Evolutionary conservation across 2,113 vertebrate species (phyloP), one percentile per base, ranked within the genome.

Genomic region (Gymnarchus niloticus): DNA sequence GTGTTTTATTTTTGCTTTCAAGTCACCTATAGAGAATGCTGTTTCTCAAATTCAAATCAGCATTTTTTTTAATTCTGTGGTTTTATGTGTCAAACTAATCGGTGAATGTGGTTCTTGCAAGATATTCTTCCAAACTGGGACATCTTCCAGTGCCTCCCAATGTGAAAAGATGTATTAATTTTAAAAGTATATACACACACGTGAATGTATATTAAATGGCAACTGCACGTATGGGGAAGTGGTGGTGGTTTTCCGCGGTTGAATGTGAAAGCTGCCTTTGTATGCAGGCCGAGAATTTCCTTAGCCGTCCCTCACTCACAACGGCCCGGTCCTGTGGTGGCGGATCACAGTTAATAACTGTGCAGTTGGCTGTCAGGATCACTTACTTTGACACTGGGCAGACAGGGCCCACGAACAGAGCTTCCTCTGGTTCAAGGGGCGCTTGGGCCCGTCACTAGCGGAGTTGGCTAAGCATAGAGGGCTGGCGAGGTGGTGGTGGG

Each of bases 271-370:
- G 94, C 93, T 1, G 91, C 86, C 94, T 94, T 95, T 95, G 94
- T 95, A 88, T 89, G 91, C 41, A 89, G 91, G 90, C 91, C 88
- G 89, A 91, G 90, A 88, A 87, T 61, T 88, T 91, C 92, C 86
- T 90, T 86, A 88, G 87, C 88, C 89, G 92, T 92, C 93, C 90
- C 92, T 88, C 91, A 54, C 76, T 49, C 54, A 48, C 87, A 12
- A 81, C 82, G 91, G 90, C 89, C 89, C 37, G 90, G 90, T 88
- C 87, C 91, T 89, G 93, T 89, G 93, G 93, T 91, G 92, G 93
- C 86, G 86, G 92, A 95, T 95, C 94, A 94, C 91, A 94, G 93
- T 95, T 95, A 95, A 94, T 94, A 95, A 93, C 93, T 93, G 93
- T 93, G 94, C 83, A 90, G 92, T 91, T 87, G 90, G 91, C 93